phyloP scores from a whole-genome alignment of 2,888 invertebrate species.

The Clitarchus hookeri region DNA sequence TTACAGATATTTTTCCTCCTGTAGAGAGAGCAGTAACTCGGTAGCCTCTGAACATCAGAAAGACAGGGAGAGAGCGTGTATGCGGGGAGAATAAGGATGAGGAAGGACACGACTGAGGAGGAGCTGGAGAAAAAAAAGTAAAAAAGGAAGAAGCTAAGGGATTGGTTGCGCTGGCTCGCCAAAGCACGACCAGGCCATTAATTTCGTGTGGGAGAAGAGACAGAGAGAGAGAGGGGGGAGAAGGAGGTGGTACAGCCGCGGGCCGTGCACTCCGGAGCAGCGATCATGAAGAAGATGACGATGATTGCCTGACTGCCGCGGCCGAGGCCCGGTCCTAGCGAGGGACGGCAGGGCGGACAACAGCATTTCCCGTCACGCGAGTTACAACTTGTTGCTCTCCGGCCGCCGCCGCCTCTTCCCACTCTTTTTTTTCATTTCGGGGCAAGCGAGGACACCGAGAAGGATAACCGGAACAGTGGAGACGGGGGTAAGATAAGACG shows the following conservation, averaged over 20 bases:
- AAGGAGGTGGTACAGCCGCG: neutral
- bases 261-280: neutral
- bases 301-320: neutral
- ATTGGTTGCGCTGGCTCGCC: neutral
- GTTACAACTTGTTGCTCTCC: neutral
- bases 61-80: neutral
- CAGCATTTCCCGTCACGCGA: neutral
- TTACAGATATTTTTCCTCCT: neutral
- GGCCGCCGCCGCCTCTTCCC: too few species aligned
- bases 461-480: too few species aligned
- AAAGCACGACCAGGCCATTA: conserved; percentile 2
- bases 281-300: neutral
- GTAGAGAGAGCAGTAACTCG: neutral
- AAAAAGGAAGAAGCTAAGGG: neutral
- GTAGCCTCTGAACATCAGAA: neutral
- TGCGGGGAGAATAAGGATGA: neutral
- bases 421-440: too few species aligned
- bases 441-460: too few species aligned
- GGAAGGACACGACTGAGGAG: neutral
- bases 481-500: too few species aligned
- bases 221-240: neutral
- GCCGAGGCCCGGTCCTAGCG: neutral
- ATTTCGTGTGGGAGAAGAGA: neutral
- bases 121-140: neutral
- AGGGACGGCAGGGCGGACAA: neutral